Evolutionary conservation across 1,140 invertebrate genomes (phyloP).

Genomic region (Drosophila simulans): DNA sequence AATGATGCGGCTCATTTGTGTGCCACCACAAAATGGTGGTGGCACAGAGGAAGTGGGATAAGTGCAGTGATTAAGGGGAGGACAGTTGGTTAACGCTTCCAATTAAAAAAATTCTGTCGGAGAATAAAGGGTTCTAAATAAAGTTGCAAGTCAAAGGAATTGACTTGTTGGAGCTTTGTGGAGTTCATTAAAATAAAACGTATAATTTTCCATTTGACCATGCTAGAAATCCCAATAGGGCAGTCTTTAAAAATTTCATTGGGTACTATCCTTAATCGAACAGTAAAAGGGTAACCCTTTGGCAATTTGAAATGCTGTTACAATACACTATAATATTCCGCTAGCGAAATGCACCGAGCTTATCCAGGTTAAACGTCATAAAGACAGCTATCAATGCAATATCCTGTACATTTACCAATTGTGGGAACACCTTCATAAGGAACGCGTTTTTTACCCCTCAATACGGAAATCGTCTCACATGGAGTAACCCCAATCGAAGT

Average conservation of each 20-base stretch:
- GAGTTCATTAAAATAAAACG: too few relatives aligned
- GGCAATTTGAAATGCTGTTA: too few relatives aligned
- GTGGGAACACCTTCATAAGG: not conserved
- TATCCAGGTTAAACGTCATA: not conserved
- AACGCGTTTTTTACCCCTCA: not conserved
- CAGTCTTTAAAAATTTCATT: too few relatives aligned
- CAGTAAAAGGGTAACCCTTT: too few relatives aligned
- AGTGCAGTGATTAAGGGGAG: constrained; percentile 33
- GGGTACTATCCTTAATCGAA: too few relatives aligned
- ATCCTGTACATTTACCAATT: not conserved
- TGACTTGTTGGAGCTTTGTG: too few relatives aligned
- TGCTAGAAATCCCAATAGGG: too few relatives aligned
- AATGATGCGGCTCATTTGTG: constrained; percentile 80
- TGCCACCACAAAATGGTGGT: constrained; percentile 63
- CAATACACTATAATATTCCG: not conserved
- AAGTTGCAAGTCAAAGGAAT: not conserved
- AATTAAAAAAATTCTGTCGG: not conserved
- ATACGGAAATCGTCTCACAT: not conserved
- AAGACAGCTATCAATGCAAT: not conserved
- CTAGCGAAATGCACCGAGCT: not conserved
- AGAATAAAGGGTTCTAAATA: not conserved
- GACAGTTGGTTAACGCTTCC: constrained; percentile 2
- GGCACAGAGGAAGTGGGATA: not conserved
- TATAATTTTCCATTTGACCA: too few relatives aligned
- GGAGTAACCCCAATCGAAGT: constrained; percentile 10